A percentile compares a stretch with the other conserved stretches of the same genome.
Evolutionary conservation across 2,113 vertebrate genomes (phyloP).

Genomic region (Rhinogobius similis): DNA sequence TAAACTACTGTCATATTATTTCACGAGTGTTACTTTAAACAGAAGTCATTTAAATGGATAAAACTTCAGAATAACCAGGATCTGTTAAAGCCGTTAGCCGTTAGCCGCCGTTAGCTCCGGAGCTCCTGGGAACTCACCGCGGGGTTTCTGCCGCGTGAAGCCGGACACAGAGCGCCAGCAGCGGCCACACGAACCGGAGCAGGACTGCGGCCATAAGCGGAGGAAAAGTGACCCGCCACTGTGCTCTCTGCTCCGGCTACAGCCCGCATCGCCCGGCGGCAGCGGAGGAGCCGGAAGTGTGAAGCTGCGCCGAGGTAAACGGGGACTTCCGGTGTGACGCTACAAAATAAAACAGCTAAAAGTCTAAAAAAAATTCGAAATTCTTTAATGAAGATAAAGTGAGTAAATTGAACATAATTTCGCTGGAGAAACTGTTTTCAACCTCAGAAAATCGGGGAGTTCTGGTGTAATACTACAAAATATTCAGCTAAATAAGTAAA

Average conservation of each 20-base stretch:
- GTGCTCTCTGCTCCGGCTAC: background rate
- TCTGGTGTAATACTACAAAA: too few relatives aligned
- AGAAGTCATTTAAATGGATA: background rate
- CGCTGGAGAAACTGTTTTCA: too few relatives aligned
- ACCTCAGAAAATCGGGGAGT: too few relatives aligned
- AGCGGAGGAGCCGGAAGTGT: accelerated
- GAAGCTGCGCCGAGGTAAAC: accelerated
- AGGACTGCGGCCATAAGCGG: constrained; percentile 64
- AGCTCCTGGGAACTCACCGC: constrained; percentile 57
- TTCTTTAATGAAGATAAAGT: too few relatives aligned
- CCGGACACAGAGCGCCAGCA: constrained; percentile 46
- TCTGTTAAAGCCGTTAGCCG: constrained; percentile 8
- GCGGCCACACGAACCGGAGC: constrained; percentile 29
- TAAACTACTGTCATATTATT: background rate
- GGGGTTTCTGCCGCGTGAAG: constrained; percentile 20
- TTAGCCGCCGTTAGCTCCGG: constrained; percentile 14
- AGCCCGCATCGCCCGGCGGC: constrained; percentile 4
- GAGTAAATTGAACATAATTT: too few relatives aligned
- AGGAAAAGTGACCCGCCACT: background rate
- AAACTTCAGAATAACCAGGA: background rate
- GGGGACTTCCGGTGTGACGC: background rate
- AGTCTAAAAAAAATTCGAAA: too few relatives aligned
- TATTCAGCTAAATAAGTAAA: too few relatives aligned
- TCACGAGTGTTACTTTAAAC: background rate
- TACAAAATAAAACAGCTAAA: constrained; percentile 37